Conservation (phyloP, 2,888 invertebrate species). For the Drosophila mulleri region DNA sequence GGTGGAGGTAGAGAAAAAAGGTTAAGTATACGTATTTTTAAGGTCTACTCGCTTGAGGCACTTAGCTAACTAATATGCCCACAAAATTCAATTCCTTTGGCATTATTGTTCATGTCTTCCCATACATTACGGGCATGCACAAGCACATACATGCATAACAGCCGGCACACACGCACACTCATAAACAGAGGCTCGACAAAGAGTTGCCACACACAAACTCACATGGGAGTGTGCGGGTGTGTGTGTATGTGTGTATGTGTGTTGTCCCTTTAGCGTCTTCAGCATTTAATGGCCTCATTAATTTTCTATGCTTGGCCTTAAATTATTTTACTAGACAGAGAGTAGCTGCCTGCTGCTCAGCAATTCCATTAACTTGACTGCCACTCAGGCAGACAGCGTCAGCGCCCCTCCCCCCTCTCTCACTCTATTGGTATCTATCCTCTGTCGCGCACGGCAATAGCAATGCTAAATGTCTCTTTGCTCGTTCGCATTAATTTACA, state of each 20-base stretch:
- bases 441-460: constrained; percentile 31
- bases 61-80: constrained; percentile 27
- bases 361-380: constrained; percentile 77
- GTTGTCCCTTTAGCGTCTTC: constrained; percentile 73
- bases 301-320: constrained; percentile 81
- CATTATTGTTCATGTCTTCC: constrained; percentile 38
- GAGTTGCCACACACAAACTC: constrained; percentile 60
- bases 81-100: constrained; percentile 4
- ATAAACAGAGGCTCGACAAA: constrained; percentile 68
- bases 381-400: constrained; percentile 30
- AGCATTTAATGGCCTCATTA: constrained; percentile 81
- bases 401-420: neutral
- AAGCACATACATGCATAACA: constrained; percentile 38
- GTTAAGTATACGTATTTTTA: constrained; percentile 4
- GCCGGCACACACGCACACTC: constrained; percentile 40
- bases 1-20: neutral
- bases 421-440: neutral
- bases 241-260: constrained; percentile 32
- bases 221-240: constrained; percentile 23
- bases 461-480: constrained; percentile 48
- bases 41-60: neutral
- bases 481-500: constrained; percentile 70
- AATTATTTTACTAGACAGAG: constrained; percentile 67
- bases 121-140: constrained; percentile 55
- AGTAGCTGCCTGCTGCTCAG: constrained; percentile 57